These are phyloP conservation scores for Sylvilagus floridanus DNA, from an alignment of 2,797 vertebrate species.

Conservation along the genomic window DNA sequence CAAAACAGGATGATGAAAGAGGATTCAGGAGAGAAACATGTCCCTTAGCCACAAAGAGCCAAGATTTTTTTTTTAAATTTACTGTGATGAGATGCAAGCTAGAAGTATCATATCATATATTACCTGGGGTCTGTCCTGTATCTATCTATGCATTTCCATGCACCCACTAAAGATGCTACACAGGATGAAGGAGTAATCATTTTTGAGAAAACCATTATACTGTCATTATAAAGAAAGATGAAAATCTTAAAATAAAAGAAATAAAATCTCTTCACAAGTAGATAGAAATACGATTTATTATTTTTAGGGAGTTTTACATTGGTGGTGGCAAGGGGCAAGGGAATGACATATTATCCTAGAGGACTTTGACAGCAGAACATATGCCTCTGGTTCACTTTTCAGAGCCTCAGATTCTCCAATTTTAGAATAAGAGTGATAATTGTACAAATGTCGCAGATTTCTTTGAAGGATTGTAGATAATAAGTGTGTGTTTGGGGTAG, in stretches of 20 bases:
- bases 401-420: background rate
- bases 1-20: constrained; percentile 24
- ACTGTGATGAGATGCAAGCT: background rate
- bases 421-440: constrained; percentile 1
- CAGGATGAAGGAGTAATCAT: background rate
- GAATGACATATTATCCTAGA: background rate
- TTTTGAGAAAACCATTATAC: background rate
- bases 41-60: constrained; percentile 1
- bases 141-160: background rate
- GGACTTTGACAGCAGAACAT: background rate
- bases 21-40: constrained; percentile 15
- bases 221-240: background rate
- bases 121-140: background rate
- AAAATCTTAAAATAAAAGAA: background rate
- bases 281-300: background rate
- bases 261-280: background rate
- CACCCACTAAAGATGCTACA: background rate
- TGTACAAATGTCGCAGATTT: background rate
- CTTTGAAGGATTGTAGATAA: background rate
- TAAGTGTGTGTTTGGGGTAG: background rate
- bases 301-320: background rate
- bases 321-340: background rate
- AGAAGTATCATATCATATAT: background rate
- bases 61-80: background rate
- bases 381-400: background rate